These are phyloP conservation scores for Cheirogaleus medius DNA, from an alignment of 2,113 vertebrate species.

Conservation along the genomic window DNA sequence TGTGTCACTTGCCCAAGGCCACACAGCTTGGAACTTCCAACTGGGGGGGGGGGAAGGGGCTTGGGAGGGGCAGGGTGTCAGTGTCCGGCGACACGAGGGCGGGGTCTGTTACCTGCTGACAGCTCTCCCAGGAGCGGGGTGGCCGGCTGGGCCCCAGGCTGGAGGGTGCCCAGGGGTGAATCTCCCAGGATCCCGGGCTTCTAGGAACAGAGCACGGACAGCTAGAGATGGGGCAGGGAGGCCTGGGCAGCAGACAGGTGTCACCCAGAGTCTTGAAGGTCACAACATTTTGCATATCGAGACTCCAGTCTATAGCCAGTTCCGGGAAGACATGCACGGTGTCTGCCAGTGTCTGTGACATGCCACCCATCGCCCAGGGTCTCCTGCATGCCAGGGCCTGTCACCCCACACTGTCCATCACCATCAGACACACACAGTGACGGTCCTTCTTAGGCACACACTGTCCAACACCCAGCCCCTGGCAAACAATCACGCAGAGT, in stretches of 20 bases:
- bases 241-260: not conserved
- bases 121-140: constrained; percentile 86
- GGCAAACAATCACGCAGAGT: not conserved
- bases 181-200: constrained; percentile 93
- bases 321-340: not conserved
- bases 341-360: not conserved
- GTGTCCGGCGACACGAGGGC: not conserved
- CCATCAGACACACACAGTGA: not conserved
- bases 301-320: not conserved
- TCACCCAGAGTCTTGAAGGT: not conserved
- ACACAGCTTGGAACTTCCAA: not conserved
- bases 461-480: not conserved
- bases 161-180: constrained; percentile 85
- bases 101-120: constrained; percentile 50
- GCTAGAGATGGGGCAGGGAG: not conserved
- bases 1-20: not conserved
- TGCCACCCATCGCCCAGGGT: not conserved
- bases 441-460: not conserved
- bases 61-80: not conserved
- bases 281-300: not conserved
- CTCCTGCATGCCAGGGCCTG: not conserved
- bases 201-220: constrained; percentile 44
- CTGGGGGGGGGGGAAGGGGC: not conserved
- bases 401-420: not conserved
- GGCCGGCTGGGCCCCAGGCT: constrained; percentile 81